phyloP scores from a whole-genome alignment of 2,797 vertebrate species.

The Anniella stebbinsi region DNA sequence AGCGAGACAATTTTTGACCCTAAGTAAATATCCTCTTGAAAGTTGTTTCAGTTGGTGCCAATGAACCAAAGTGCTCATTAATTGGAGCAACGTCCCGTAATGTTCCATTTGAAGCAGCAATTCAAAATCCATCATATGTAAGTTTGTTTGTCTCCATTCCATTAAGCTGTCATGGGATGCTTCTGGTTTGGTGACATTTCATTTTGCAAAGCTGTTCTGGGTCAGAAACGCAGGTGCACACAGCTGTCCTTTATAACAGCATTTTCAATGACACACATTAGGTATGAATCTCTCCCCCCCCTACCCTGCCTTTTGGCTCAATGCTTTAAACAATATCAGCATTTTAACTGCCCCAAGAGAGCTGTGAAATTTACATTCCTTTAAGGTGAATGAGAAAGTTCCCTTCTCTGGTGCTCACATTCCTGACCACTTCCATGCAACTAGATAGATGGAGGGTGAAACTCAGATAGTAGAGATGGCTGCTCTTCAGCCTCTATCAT shows the following conservation, averaged over 20 bases:
- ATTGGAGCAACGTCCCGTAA: conserved; percentile 39
- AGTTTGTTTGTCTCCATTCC: conserved; percentile 35
- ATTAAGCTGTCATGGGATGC: conserved; percentile 45
- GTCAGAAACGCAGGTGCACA: conserved; percentile 26
- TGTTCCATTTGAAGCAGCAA: conserved; percentile 39
- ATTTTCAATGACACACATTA: conserved; percentile 45
- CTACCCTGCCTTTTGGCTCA: background rate
- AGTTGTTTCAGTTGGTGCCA: conserved; percentile 42
- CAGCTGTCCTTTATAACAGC: conserved; percentile 45
- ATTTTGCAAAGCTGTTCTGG: conserved; percentile 32
- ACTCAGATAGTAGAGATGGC: background rate
- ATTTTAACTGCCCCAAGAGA: conserved; percentile 33
- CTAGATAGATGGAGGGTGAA: background rate
- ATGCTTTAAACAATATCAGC: conserved; percentile 14
- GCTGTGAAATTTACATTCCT: conserved; percentile 41
- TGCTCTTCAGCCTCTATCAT: background rate
- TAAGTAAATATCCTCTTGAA: conserved; percentile 33
- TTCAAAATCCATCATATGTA: conserved; percentile 41
- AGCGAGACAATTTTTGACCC: conserved; percentile 33
- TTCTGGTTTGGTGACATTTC: conserved; percentile 48
- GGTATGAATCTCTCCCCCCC: background rate
- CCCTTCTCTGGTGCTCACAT: conserved; percentile 5
- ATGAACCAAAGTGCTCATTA: conserved; percentile 46
- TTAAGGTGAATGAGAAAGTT: conserved; percentile 44
- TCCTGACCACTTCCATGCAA: conserved; percentile 18